Conservation (phyloP, 2,888 invertebrate species). For the Napeogenes sylphis region DNA sequence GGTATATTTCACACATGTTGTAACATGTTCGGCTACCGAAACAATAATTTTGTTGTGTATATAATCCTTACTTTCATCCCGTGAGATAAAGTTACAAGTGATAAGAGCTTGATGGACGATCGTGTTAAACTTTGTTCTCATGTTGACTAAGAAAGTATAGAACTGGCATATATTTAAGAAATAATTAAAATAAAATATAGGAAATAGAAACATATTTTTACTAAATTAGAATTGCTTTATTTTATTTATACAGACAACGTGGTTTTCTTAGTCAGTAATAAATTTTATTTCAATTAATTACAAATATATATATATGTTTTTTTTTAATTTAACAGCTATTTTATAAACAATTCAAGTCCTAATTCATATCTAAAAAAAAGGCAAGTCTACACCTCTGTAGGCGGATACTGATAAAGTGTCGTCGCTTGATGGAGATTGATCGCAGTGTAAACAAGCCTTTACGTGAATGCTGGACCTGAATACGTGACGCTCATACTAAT, state of each 20-base stretch:
- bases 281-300: too few relatives aligned
- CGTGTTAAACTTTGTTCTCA: slow-evolving; percentile 57
- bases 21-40: slow-evolving; percentile 43
- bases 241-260: too few relatives aligned
- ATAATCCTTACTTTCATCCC: slow-evolving; percentile 61
- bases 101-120: slow-evolving; percentile 73
- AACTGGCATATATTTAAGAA: slow-evolving; percentile 29
- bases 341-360: background rate
- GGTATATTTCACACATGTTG: slow-evolving; percentile 12
- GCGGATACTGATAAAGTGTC: slow-evolving; percentile 67
- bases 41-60: slow-evolving; percentile 48
- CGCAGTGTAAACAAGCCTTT: slow-evolving; percentile 65
- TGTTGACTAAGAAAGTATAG: slow-evolving; percentile 38
- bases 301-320: background rate
- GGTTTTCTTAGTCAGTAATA: too few relatives aligned
- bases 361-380: slow-evolving; percentile 15
- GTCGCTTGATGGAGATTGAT: slow-evolving; percentile 72
- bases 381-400: slow-evolving; percentile 46
- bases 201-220: too few relatives aligned
- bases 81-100: slow-evolving; percentile 65
- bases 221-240: too few relatives aligned
- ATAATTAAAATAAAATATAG: background rate
- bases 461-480: slow-evolving; percentile 55
- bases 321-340: background rate
- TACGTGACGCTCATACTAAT: slow-evolving; percentile 44